Percentiles rank a stretch among this genome's conserved stretches.
Conservation (phyloP, 2,113 vertebrate species). For the Axis porcinus region DNA sequence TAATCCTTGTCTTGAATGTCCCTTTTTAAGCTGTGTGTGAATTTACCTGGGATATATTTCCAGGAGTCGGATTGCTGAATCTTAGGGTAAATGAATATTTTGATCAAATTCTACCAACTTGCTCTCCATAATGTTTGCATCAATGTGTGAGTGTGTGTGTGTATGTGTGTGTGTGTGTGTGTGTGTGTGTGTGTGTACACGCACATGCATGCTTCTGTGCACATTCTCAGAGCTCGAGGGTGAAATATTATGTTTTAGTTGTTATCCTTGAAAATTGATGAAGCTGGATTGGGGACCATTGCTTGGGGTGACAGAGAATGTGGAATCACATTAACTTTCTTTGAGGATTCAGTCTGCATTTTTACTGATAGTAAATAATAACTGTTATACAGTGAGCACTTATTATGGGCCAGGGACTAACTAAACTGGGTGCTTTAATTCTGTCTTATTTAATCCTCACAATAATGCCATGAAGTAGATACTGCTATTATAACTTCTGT, state of each 20-base stretch:
- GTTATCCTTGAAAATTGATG: conserved; percentile 1
- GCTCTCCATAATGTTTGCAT: not conserved
- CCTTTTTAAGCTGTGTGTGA: not conserved
- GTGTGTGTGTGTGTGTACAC: not conserved
- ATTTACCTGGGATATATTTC: conserved; percentile 19
- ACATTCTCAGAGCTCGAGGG: not conserved
- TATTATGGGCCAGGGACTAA: not conserved
- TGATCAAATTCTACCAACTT: not conserved
- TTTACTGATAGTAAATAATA: not conserved
- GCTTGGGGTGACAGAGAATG: not conserved
- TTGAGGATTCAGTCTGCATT: not conserved
- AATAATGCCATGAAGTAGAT: not conserved
- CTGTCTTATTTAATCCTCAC: conserved; percentile 15
- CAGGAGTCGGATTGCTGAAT: not conserved
- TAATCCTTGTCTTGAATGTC: not conserved
- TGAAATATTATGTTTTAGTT: not conserved
- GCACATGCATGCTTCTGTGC: not conserved
- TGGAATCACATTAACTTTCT: not conserved
- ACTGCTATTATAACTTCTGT: not conserved
- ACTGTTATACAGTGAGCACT: not conserved
- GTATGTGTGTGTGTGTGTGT: not conserved
- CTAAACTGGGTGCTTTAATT: not conserved
- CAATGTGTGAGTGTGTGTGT: not conserved
- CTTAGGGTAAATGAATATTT: not conserved
- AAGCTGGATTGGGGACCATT: not conserved